phyloP scores from a whole-genome alignment of 2,888 invertebrate genomes.

The Sepioteuthis lessoniana region DNA sequence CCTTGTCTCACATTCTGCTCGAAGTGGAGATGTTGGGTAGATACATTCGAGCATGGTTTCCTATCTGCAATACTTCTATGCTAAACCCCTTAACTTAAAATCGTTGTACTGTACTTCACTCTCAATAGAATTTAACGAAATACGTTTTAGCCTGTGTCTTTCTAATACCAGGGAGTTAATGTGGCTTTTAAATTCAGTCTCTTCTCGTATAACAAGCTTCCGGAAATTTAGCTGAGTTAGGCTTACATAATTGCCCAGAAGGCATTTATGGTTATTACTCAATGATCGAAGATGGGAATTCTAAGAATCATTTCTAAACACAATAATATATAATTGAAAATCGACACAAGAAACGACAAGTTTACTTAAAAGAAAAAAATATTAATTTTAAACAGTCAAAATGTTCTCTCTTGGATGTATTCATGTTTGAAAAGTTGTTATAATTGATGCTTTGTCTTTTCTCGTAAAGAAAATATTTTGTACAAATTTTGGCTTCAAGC shows the following conservation, averaged over 20 bases:
- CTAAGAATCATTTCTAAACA: not conserved
- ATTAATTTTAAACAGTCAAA: no score
- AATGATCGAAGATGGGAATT: not conserved
- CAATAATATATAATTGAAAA: no score
- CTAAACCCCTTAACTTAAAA: not conserved
- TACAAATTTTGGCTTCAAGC: no score
- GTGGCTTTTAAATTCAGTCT: not conserved
- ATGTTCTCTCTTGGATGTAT: no score
- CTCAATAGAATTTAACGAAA: not conserved
- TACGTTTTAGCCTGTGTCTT: not conserved
- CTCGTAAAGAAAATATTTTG: no score
- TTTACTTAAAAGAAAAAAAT: no score
- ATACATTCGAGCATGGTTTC: not conserved
- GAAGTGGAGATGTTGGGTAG: no score
- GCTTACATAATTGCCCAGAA: not conserved
- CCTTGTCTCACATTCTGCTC: no score
- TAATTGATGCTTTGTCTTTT: no score
- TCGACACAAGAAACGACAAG: no score
- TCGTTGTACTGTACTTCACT: not conserved
- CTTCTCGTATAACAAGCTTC: not conserved
- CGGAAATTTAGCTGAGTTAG: not conserved
- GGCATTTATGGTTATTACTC: not conserved
- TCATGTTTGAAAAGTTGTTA: no score
- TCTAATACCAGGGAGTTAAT: not conserved
- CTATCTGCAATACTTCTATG: not conserved